Evolutionary conservation across 2,888 invertebrate species (phyloP).

Genomic region (Chalcis sispes): DNA sequence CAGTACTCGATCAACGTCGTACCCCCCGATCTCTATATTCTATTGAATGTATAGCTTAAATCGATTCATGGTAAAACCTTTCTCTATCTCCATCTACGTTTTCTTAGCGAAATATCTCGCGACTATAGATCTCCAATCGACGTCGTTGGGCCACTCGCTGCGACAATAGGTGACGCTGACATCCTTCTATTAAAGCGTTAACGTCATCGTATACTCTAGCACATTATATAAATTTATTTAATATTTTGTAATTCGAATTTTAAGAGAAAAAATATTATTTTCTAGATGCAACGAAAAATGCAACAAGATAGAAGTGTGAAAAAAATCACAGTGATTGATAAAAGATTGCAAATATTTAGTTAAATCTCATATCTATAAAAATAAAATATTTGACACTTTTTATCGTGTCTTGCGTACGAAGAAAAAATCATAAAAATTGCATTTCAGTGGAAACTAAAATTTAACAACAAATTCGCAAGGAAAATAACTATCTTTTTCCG

Average conservation of each 20-base stretch:
- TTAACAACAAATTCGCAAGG: background rate
- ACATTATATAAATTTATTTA: too few species aligned
- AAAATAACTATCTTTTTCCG: slow-evolving; percentile 29
- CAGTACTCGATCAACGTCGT: slow-evolving; percentile 46
- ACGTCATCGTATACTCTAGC: too few species aligned
- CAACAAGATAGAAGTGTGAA: background rate
- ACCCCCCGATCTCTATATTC: slow-evolving; percentile 25
- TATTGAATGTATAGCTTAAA: slow-evolving; percentile 14
- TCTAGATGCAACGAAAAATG: too few species aligned
- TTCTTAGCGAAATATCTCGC: background rate
- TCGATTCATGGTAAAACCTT: background rate
- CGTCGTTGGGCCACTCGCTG: background rate
- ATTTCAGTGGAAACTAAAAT: background rate
- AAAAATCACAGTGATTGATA: slow-evolving; percentile 13
- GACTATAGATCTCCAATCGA: background rate
- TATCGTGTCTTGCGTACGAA: slow-evolving; percentile 25
- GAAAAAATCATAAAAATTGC: slow-evolving; percentile 34
- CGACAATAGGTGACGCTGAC: background rate
- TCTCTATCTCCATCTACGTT: slow-evolving; percentile 1
- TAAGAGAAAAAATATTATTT: too few species aligned
- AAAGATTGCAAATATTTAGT: slow-evolving; percentile 36
- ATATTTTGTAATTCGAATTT: too few species aligned
- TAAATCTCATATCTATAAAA: slow-evolving; percentile 25
- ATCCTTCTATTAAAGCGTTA: background rate
- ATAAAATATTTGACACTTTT: slow-evolving; percentile 35